Evolutionary conservation across 2,797 vertebrate genomes (phyloP).

Genomic region (Tokudaia tokunoshimensis): DNA sequence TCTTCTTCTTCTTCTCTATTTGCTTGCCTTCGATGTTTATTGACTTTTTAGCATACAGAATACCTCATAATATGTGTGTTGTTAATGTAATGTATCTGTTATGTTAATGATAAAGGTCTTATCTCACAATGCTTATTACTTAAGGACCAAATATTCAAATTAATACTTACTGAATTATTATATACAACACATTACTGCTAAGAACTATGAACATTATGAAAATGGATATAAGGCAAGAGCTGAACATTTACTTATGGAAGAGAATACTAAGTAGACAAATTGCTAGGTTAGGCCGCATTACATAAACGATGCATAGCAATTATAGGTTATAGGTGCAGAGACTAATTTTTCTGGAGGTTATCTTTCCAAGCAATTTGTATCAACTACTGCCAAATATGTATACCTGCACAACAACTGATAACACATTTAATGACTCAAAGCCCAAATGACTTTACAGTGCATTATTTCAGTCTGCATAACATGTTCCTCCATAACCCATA

Average conservation of each 20-base stretch:
- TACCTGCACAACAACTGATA: background rate
- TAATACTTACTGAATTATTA: conserved; percentile 42
- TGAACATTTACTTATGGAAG: conserved; percentile 10
- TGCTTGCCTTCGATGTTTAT: background rate
- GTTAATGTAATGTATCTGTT: background rate
- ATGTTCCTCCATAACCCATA: background rate
- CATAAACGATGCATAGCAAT: background rate
- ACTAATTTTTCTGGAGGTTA: conserved; percentile 1
- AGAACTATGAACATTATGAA: conserved; percentile 10
- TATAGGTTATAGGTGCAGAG: background rate
- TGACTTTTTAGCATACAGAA: conserved; percentile 13
- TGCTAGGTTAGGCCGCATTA: background rate
- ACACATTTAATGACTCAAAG: background rate
- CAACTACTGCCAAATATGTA: conserved; percentile 25
- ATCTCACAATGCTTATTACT: background rate
- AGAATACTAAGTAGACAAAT: conserved; percentile 15
- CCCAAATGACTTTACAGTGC: background rate
- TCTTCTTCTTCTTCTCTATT: background rate
- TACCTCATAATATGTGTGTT: background rate
- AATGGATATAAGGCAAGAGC: background rate
- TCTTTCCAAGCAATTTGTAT: conserved; percentile 7
- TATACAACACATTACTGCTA: background rate
- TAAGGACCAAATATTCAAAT: conserved; percentile 43
- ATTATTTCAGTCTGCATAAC: background rate
- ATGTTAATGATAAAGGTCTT: conserved; percentile 17